Percentiles rank a stretch among this genome's conserved stretches.
Conservation (phyloP, 1,140 invertebrate genomes). For the Lycorma delicatula region DNA sequence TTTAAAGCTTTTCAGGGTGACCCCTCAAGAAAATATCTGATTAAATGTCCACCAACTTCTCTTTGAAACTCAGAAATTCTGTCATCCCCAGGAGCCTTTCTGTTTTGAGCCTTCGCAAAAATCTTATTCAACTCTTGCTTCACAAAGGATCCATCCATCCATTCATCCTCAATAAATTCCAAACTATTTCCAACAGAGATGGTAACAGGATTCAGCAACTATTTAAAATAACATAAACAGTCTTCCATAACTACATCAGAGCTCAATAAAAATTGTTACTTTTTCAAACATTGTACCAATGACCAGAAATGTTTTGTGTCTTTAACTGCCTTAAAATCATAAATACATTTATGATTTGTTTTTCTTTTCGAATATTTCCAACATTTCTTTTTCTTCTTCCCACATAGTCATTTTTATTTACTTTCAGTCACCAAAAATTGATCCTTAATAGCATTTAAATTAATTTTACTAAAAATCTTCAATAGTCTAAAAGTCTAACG, state of each 20-base stretch:
- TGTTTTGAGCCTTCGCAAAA: background rate
- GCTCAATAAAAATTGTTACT: background rate
- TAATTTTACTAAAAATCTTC: background rate
- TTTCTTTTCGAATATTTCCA: no score
- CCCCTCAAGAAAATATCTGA: background rate
- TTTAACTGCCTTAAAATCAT: slow-evolving; percentile 2
- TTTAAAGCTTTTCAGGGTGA: background rate
- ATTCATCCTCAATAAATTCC: background rate
- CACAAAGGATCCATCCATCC: background rate
- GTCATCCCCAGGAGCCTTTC: background rate
- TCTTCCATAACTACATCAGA: background rate
- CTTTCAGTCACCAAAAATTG: background rate
- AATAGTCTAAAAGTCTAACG: background rate
- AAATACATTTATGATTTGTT: no score
- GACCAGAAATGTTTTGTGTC: slow-evolving; percentile 4
- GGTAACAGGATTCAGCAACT: slow-evolving; percentile 7
- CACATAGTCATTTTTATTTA: background rate
- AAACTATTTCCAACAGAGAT: background rate
- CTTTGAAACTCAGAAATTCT: slow-evolving; percentile 9
- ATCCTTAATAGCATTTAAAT: background rate
- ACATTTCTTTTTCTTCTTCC: slow-evolving; percentile 4
- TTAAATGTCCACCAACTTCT: background rate
- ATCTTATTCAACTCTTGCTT: background rate
- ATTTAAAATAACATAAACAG: background rate
- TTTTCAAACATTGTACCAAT: background rate